Evolutionary conservation across 2,888 invertebrate species (phyloP).

Genomic region (Lamellibrachia columna): DNA sequence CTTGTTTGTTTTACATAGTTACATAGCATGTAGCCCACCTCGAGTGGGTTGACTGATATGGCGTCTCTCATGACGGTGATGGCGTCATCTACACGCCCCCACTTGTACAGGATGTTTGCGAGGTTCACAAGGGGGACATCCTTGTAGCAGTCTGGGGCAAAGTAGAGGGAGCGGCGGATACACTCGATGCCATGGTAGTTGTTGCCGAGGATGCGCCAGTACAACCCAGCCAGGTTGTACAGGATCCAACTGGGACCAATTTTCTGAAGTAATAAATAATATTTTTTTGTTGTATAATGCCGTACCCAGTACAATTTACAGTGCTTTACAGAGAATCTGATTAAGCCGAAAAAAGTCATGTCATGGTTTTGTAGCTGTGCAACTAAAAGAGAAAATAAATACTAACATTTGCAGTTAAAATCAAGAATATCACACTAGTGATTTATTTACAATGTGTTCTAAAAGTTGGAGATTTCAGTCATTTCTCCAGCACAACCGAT

Average conservation of each 20-base stretch:
- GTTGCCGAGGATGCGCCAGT: conserved; percentile 81
- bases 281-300: no score
- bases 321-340: no score
- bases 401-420: no score
- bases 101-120: conserved; percentile 74
- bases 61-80: conserved; percentile 73
- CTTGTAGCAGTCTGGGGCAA: conserved; percentile 71
- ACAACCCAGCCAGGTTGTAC: conserved; percentile 78
- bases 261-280: conserved; percentile 68
- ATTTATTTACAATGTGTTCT: no score
- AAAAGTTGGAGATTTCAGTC: no score
- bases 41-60: conserved; percentile 72
- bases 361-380: no score
- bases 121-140: conserved; percentile 78
- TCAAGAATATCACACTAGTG: no score
- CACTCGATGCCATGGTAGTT: conserved; percentile 77
- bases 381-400: no score
- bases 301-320: no score
- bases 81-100: conserved; percentile 73
- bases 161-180: conserved; percentile 73
- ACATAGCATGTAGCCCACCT: conserved; percentile 67
- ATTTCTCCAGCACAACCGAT: no score
- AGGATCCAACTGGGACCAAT: conserved; percentile 80
- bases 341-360: no score
- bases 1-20: neutral